Conservation (phyloP, 2,113 vertebrate species). For the Galbula dea region DNA sequence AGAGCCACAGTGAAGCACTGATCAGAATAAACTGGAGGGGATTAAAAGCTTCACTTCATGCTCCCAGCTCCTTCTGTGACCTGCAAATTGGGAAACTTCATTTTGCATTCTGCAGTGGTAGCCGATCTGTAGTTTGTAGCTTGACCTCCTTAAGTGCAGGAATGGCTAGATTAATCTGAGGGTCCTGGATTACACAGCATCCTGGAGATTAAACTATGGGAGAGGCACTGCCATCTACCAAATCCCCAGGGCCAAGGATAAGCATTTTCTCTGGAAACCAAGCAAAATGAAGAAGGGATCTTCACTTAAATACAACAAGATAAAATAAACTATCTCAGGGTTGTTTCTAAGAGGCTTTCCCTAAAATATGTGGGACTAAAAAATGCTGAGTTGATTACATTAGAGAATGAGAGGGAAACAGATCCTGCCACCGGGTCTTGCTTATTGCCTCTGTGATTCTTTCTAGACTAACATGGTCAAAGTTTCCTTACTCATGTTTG, state of each 20-base stretch:
- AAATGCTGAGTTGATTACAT: background rate
- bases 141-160: background rate
- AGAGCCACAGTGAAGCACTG: background rate
- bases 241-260: background rate
- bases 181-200: no score
- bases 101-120: background rate
- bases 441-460: constrained; percentile 41
- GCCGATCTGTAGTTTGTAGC: background rate
- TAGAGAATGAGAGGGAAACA: constrained; percentile 10
- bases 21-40: background rate
- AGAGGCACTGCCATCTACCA: background rate
- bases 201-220: background rate
- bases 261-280: background rate
- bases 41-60: background rate
- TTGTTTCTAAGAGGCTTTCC: constrained; percentile 37
- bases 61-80: background rate
- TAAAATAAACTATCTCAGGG: background rate
- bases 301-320: background rate
- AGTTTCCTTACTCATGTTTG: constrained; percentile 55
- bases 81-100: background rate
- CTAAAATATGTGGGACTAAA: background rate
- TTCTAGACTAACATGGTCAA: constrained; percentile 45
- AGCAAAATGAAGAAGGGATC: background rate
- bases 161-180: background rate
- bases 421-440: constrained; percentile 62